phyloP scores from a whole-genome alignment of 2,113 vertebrate species.

The Neolamprologus hecqui region DNA sequence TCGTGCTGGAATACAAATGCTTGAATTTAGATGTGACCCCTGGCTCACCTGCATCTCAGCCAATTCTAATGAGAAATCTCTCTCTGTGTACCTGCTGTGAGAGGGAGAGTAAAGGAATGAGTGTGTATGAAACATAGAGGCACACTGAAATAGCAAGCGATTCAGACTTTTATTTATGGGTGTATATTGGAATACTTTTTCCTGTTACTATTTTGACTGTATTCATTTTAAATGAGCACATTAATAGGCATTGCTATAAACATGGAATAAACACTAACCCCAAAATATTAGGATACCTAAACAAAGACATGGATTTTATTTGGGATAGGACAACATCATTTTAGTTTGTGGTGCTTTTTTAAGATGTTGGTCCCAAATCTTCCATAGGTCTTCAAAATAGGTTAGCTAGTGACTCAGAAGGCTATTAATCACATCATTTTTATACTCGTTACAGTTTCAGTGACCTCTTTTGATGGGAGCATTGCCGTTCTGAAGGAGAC shows the following conservation, averaged over 20 bases:
- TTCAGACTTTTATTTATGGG: neutral
- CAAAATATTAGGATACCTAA: neutral
- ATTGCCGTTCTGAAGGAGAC: neutral
- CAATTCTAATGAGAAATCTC: constrained; percentile 37
- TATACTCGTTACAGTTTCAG: neutral
- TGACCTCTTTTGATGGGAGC: neutral
- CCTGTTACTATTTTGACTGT: neutral
- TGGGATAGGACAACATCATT: neutral
- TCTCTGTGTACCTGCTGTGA: neutral
- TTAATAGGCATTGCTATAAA: neutral
- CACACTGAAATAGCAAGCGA: neutral
- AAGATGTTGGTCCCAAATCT: neutral
- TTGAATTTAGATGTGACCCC: constrained; percentile 49
- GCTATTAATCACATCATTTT: neutral
- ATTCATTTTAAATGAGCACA: neutral
- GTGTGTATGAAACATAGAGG: neutral
- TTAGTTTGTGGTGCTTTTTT: neutral
- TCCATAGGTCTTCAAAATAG: neutral
- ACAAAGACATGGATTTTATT: neutral
- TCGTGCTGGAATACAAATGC: constrained; percentile 50
- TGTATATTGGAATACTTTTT: neutral
- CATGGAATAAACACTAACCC: neutral
- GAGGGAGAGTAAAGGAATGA: neutral
- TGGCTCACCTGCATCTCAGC: constrained; percentile 39
- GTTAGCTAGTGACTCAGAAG: neutral